Percentiles rank a stretch among this genome's conserved stretches.
These are phyloP conservation scores for Babylonia areolata DNA, from an alignment of 1,140 invertebrate species.

Conservation along the genomic window DNA sequence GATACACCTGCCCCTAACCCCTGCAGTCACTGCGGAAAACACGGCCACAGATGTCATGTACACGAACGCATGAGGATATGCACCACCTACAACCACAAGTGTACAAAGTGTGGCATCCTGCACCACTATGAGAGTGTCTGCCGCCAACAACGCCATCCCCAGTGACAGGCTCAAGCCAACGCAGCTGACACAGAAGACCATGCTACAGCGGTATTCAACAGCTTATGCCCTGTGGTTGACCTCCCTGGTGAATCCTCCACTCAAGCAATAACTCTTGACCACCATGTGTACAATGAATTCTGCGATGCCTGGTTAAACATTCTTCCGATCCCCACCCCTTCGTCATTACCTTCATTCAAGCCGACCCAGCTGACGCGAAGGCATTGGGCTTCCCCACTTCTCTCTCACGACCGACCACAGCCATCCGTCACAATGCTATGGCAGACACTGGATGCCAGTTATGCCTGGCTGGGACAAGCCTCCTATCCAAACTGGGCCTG, in stretches of 20 bases:
- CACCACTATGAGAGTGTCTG: too few species aligned
- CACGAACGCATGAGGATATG: conserved; percentile 12
- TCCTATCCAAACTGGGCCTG: conserved; percentile 12
- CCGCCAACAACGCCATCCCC: conserved; percentile 19
- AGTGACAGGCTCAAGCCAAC: conserved; percentile 15
- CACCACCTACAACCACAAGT: conserved; percentile 9
- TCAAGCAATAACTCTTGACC: conserved; percentile 40
- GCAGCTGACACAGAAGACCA: not conserved
- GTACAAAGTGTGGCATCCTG: not conserved
- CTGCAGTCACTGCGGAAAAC: conserved; percentile 3
- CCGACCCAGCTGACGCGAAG: conserved; percentile 31
- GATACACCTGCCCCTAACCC: too few species aligned
- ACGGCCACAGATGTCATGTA: not conserved
- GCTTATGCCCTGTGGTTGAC: not conserved
- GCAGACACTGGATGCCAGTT: conserved; percentile 43
- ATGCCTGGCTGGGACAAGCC: conserved; percentile 1
- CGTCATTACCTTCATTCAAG: conserved; percentile 29
- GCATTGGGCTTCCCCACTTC: conserved; percentile 30
- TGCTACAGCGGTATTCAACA: not conserved
- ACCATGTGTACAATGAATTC: conserved; percentile 48
- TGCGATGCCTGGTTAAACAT: conserved; percentile 32
- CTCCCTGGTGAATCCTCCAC: not conserved
- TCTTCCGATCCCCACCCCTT: conserved; percentile 48
- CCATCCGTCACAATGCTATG: not conserved
- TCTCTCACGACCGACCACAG: not conserved